Evolutionary conservation across 2,797 vertebrate genomes (phyloP), one percentile per base, ranked within the genome.

Genomic region (Okamejei kenojei): DNA sequence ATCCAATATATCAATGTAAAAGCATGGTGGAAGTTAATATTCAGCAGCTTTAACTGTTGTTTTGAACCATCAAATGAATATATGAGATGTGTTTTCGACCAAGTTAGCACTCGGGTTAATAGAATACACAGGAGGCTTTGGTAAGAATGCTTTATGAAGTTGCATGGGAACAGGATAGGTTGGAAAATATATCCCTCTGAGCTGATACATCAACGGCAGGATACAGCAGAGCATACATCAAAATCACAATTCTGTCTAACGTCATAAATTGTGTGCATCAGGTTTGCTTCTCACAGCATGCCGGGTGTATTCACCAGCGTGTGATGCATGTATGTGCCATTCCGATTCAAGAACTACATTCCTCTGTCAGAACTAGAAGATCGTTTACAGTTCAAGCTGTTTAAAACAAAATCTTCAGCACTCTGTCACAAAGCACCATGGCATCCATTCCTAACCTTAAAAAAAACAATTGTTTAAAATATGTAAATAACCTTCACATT

Each of bases 21-120:
- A 88, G 7, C n/a, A 68, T 61, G 61, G 21, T 68, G 61, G 61
- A 88, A 88, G 84, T 88, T 88, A 88, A 88, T 88, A 88, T 88
- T 88, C 61, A 68, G 84, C 84, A 68, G 61, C 84, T 88, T 88
- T 65, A 68, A 88, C 84, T 68, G 61, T 68, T 68, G n/a, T n/a
- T 68, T 35, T 35, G 61, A 15, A 4, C 84, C 61, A 21, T 68
- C n/a, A 68, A 32, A 35, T 88, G 35, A 88, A 88, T 35, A 78
- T 78, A 88, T n/a, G 63, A 88, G 63, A 17, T 68, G 63, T 65
- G 58, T 88, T 35, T 65, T 68, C 15, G n/a, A 68, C n/a, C 61
- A 19, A n/a, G 15, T 32, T 65, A 88, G 61, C 61, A 26, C 81
- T 11, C 17, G 29, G 4, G 13, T 32, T 86, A 61, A 63, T n/a